These are phyloP conservation scores for Drosophila dives DNA, from an alignment of 2,888 invertebrate species.

Conservation along the genomic window DNA sequence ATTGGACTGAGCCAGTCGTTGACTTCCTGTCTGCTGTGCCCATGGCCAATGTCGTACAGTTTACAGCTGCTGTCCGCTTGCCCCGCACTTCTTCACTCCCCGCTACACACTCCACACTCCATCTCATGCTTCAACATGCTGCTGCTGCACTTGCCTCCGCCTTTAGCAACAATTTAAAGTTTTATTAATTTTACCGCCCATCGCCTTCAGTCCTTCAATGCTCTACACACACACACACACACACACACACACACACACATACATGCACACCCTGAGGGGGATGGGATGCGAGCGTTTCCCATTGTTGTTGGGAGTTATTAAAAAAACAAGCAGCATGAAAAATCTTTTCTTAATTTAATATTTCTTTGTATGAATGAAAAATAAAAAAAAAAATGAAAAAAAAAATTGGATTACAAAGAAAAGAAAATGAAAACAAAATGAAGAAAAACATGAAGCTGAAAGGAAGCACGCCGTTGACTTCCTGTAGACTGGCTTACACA, in stretches of 20 bases:
- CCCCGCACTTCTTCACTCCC: neutral
- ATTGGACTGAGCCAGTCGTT: slow-evolving; percentile 44
- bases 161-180: slow-evolving; percentile 77
- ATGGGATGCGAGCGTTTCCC: slow-evolving; percentile 33
- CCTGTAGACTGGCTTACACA: slow-evolving; percentile 44
- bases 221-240: neutral
- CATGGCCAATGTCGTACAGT: slow-evolving; percentile 58
- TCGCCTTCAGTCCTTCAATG: slow-evolving; percentile 18
- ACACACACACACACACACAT: slow-evolving; percentile 11
- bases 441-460: slow-evolving; percentile 50
- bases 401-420: slow-evolving; percentile 24
- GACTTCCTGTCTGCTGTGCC: slow-evolving; percentile 58
- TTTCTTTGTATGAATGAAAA: slow-evolving; percentile 61
- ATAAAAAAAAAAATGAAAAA: slow-evolving; percentile 5
- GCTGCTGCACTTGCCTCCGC: slow-evolving; percentile 34
- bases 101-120: neutral
- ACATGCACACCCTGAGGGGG: neutral
- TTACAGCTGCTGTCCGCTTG: neutral
- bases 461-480: slow-evolving; percentile 63
- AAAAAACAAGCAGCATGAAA: slow-evolving; percentile 73
- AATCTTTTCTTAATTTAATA: slow-evolving; percentile 77
- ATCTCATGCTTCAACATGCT: slow-evolving; percentile 4
- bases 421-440: slow-evolving; percentile 38
- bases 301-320: slow-evolving; percentile 76
- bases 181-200: slow-evolving; percentile 72